Base-by-base conservation (phyloP, 1,140 invertebrate species). In the Plutomurus gul region DNA sequence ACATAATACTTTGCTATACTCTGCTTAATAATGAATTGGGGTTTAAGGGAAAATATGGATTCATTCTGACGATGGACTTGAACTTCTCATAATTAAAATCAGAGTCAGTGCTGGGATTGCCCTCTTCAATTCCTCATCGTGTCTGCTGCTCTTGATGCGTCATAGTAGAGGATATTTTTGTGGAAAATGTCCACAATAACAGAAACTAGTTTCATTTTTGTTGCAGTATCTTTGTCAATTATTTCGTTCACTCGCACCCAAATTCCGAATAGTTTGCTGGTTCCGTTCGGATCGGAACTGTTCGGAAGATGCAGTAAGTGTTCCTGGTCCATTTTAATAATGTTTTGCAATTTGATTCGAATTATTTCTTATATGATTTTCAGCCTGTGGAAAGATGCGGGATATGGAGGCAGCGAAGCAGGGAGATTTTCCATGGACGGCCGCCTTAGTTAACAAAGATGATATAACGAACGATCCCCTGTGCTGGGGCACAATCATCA, bases 361-460 rank as follows among this genome's bases (percentile, higher is more conserved):
- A 36, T 7, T 18, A 71, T 18, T 33, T 37, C 0, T n/a, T 71
- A 20, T 71, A n/a, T n/a, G n/a, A n/a, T n/a, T 73, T 46, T 65
- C 22, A 78, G 76, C 25, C 20, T 78, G 76, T 78, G 76, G 76
- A n/a, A 78, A 78, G 47, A 33, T 78, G 11, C 25, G 20, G 5
- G 65, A 72, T 51, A n/a, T 73, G 25, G 36, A 71, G 25, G 37
- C 27, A 22, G 76, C 76, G 0, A 71, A 78, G n/a, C 22, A 49
- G 10, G 76, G 76, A 39, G 40, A 72, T 20, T 78, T 78, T 51
- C 65, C 65, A 36, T 78, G 76, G 76, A 78, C 37, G 2, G 76
- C 76, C 4, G 27, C 60, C 10, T 27, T 73, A 13, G 76, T 78
- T 10, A 33, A 43, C 56, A 78, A 78, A 72, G 37, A 72, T 20